These are phyloP conservation scores for Heterotilapia buettikoferi DNA, from an alignment of 2,113 vertebrate species.

Conservation along the genomic window DNA sequence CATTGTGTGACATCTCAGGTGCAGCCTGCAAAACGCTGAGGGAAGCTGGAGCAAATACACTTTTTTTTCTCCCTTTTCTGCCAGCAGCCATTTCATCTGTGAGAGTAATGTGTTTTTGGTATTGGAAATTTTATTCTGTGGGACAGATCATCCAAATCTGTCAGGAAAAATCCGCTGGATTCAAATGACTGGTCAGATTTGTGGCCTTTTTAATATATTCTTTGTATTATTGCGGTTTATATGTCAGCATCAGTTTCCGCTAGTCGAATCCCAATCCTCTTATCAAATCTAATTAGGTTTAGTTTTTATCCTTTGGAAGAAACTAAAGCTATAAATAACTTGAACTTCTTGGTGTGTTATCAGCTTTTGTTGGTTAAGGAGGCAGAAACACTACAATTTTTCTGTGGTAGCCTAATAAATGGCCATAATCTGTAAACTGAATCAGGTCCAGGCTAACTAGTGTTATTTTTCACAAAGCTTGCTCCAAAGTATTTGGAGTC, in stretches of 20 bases:
- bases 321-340: not conserved
- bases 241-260: not conserved
- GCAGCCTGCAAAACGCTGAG: not conserved
- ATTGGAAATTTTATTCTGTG: not conserved
- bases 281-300: not conserved
- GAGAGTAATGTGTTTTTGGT: not conserved
- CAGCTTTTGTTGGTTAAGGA: not conserved
- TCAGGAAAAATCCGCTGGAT: not conserved
- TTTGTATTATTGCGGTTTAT: not conserved
- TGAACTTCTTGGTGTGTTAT: not conserved
- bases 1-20: slow-evolving; percentile 24
- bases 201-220: not conserved
- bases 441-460: not conserved
- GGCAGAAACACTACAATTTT: not conserved
- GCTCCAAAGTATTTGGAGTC: not conserved
- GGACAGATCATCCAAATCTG: not conserved
- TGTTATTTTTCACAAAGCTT: not conserved
- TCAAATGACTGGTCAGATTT: not conserved
- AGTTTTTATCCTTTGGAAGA: not conserved
- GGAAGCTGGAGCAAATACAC: not conserved
- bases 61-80: not conserved
- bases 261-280: not conserved
- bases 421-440: not conserved
- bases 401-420: not conserved
- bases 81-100: not conserved